A percentile compares a stretch with the other conserved stretches of the same genome.
These are phyloP conservation scores for Boleophthalmus pectinirostris DNA, from an alignment of 2,113 vertebrate species.

Conservation along the genomic window DNA sequence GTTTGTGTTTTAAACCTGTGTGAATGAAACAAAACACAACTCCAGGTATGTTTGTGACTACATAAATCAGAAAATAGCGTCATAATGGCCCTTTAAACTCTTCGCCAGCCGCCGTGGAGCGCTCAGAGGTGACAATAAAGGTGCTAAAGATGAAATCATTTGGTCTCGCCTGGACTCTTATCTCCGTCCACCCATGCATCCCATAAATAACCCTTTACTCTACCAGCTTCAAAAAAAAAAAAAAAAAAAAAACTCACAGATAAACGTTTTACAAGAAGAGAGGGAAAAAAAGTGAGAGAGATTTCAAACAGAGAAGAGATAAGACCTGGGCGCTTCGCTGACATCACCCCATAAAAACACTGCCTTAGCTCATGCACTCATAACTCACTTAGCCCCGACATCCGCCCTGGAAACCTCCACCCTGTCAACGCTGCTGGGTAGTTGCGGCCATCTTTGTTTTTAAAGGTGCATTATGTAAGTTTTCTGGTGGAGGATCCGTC, in stretches of 20 bases:
- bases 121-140: slow-evolving; percentile 35
- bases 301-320: slow-evolving; percentile 48
- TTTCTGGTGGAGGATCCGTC: too few relatives aligned
- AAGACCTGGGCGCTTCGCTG: slow-evolving; percentile 47
- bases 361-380: slow-evolving; percentile 57
- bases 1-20: too few relatives aligned
- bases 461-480: background rate
- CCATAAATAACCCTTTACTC: slow-evolving; percentile 46
- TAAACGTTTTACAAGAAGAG: slow-evolving; percentile 25
- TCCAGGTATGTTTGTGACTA: too few relatives aligned
- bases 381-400: slow-evolving; percentile 31
- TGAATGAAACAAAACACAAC: too few relatives aligned
- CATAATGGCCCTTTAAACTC: slow-evolving; percentile 2
- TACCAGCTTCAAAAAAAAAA: slow-evolving; percentile 22
- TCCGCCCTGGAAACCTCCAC: slow-evolving; percentile 5
- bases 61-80: too few relatives aligned
- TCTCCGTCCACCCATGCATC: slow-evolving; percentile 30
- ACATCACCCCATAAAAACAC: slow-evolving; percentile 59
- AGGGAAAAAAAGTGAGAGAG: slow-evolving; percentile 33
- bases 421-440: background rate
- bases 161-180: slow-evolving; percentile 15
- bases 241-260: slow-evolving; percentile 17
- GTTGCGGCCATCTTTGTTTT: background rate
- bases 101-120: background rate
- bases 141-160: slow-evolving; percentile 47